Evolutionary conservation across 2,888 invertebrate genomes (phyloP), one percentile per base, ranked within the genome.

Genomic region (Heliconius hortense): DNA sequence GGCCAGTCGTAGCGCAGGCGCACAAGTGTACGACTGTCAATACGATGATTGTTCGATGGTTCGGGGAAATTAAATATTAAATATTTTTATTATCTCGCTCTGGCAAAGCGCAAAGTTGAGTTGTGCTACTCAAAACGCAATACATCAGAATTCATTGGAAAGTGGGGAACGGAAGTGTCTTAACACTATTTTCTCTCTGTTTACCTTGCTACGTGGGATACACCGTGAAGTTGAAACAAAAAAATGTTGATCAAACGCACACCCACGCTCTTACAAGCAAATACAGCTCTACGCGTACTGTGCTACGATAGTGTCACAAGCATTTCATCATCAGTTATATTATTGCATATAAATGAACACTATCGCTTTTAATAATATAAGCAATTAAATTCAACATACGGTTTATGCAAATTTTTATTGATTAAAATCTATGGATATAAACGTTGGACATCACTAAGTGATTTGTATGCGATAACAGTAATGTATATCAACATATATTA

Each of bases 361-460:
- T 18, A n/a, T 31, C 21, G 5, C n/a, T 64, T n/a, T 63, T n/a
- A 63, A 35, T 35, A 35, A 35, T 63, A 31, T 31, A 31, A 63
- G 31, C 64, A 24, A 39, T 64, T 64, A 39, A 64, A 64, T 39
- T 11, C n/a, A 64, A 39, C n/a, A 35, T n/a, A 64, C 31, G 4
- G 21, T n/a, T 64, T 39, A 39, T 64, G 35, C 5, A 39, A 64
- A 24, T n/a, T 13, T 7, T 24, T n/a, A 7, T 39, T 39, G 64
- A 64, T 64, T 39, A 24, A 39, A 64, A 64, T 39, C n/a, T 64
- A 39, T 64, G n/a, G 39, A 64, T 64, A 24, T 64, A 64, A 64
- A 35, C 11, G 39, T 39, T 39, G n/a, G 35, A 39, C 24, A 64
- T 64, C 39, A 64, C 13, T 64, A n/a, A 59, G 59, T 24, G 24